phyloP scores from a whole-genome alignment of 1,140 invertebrate species.

The Diprion similis region DNA sequence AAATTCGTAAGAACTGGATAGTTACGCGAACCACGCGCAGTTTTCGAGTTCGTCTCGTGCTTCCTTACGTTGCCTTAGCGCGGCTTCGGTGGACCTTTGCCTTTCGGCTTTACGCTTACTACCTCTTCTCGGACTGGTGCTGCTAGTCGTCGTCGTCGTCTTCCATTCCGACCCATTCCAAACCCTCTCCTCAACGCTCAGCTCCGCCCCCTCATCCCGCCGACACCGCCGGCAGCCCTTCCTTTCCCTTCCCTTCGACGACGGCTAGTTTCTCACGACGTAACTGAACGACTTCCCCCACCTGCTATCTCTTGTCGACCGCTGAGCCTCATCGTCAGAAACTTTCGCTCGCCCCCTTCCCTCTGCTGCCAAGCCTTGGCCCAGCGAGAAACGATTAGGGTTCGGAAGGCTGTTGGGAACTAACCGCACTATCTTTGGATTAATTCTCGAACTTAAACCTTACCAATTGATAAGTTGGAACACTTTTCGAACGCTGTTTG shows the following conservation, averaged over 20 bases:
- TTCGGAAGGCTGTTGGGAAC: too few species aligned
- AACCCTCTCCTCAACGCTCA: neutral
- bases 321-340: too few species aligned
- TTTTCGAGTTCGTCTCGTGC: neutral
- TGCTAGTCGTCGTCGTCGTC: neutral
- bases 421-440: too few species aligned
- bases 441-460: too few species aligned
- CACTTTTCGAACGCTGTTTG: too few species aligned
- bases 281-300: neutral
- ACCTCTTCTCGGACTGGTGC: neutral
- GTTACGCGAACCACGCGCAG: neutral
- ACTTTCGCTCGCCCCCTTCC: too few species aligned
- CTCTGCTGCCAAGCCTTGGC: too few species aligned
- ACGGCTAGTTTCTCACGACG: neutral
- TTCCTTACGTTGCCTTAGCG: too few species aligned
- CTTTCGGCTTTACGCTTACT: neutral
- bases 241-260: neutral
- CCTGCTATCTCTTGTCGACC: too few species aligned
- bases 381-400: too few species aligned
- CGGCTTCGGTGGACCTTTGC: neutral
- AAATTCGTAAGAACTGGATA: neutral
- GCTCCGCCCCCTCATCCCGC: too few species aligned
- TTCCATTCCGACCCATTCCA: slow-evolving; percentile 1
- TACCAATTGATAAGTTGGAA: too few species aligned
- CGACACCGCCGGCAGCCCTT: neutral